Base-by-base conservation (phyloP, 35 echinoderm and acorn worm species). In the Holothuria glaberrima region DNA sequence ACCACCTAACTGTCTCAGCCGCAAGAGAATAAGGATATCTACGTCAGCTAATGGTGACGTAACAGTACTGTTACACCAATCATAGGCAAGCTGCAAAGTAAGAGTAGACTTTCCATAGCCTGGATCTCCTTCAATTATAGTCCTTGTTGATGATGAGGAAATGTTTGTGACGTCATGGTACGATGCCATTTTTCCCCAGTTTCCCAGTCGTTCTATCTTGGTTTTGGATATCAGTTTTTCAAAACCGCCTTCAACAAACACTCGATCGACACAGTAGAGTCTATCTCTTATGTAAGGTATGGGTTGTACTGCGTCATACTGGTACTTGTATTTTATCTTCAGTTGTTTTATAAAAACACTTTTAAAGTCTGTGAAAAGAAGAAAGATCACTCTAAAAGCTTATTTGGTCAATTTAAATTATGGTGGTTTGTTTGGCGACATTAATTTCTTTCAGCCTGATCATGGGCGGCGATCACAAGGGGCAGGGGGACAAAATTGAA, bases 71-170 rank as follows among this genome's bases (percentile, higher is more conserved):
- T 75, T 48, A 41, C 71, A 41, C 71, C 71, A 75, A 41, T 75
- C 71, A 24, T 75, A 75, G 20, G 46, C 30, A 19, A 75, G 34
- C 30, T 75, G 71, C 18, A 75, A 24, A 5, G 71, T 44, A 41
- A 75, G 71, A 75, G 20, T 41, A 4, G 71, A 75, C 30, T 75
- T 75, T 17, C 71, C 71, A 41, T 21, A 75, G 14, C 71, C 71
- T 10, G 71, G 71, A 44, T 75, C 71, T 36, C 71, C 71, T 41
- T 75, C 71, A 14, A 75, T 9, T 14, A 75, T 75, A 10, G 30
- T 75, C 24, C 71, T 75, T 36, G 71, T 4, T 13, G 30, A 19
- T 75, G 35, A 19, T 44, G 33, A 38, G 31, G 24, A 75, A 21
- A 21, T 9, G n/a, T 75, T 48, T 3, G 46, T 44, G 33, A 44